phyloP scores from a whole-genome alignment of 64 coral and sea anemone genomes.

The Montipora capricornis region DNA sequence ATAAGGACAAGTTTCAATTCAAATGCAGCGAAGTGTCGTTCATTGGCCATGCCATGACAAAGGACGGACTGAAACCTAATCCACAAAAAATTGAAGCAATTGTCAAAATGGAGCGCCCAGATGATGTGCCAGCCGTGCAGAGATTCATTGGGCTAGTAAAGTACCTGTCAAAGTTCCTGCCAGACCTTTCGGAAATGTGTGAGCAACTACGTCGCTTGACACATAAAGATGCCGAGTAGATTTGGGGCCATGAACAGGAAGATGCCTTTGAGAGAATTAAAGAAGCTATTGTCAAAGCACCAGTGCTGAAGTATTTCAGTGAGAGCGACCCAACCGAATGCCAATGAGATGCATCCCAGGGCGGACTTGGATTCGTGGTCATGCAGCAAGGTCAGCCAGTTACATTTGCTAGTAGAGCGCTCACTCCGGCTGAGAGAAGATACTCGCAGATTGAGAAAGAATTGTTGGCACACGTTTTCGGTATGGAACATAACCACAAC shows the following conservation, averaged over 20 bases:
- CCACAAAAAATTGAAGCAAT: slow-evolving; percentile 61
- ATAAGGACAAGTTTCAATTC: slow-evolving; percentile 68
- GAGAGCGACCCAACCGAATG: background rate
- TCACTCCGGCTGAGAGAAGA: background rate
- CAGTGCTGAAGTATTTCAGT: slow-evolving; percentile 5
- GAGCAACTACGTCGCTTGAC: slow-evolving; percentile 35
- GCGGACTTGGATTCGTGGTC: slow-evolving; percentile 37
- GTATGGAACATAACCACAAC: slow-evolving; percentile 9
- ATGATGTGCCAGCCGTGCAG: slow-evolving; percentile 20
- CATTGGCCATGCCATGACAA: slow-evolving; percentile 4
- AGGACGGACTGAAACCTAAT: slow-evolving; percentile 54
- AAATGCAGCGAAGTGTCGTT: background rate
- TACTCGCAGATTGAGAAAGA: slow-evolving; percentile 41
- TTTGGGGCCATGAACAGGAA: slow-evolving; percentile 28
- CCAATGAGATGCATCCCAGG: slow-evolving; percentile 35
- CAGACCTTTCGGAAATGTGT: slow-evolving; percentile 31
- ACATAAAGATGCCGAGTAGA: slow-evolving; percentile 17
- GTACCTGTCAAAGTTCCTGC: slow-evolving; percentile 33
- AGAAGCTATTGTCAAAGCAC: slow-evolving; percentile 4
- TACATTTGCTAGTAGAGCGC: slow-evolving; percentile 10
- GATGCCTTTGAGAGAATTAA: slow-evolving; percentile 13
- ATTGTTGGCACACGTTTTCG: slow-evolving; percentile 12
- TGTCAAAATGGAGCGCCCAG: slow-evolving; percentile 36
- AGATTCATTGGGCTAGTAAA: slow-evolving; percentile 28
- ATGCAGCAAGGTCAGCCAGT: slow-evolving; percentile 18